These are phyloP conservation scores for Cardinalis cardinalis DNA, from an alignment of 2,113 vertebrate species.

Conservation along the genomic window DNA sequence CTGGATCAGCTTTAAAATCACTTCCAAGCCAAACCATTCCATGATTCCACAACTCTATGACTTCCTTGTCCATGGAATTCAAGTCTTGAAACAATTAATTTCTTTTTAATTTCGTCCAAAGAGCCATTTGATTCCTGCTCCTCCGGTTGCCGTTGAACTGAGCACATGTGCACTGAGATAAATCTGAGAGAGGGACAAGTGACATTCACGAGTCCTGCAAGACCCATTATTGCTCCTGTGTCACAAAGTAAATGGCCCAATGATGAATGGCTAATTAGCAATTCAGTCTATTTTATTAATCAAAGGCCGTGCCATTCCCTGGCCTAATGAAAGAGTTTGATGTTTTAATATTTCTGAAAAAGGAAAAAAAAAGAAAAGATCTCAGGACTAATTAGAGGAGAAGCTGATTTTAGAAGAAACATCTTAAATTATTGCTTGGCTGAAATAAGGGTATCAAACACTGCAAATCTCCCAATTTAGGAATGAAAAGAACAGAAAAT, in stretches of 20 bases:
- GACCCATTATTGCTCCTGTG: neutral
- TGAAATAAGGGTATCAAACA: neutral
- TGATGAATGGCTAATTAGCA: neutral
- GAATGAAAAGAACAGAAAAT: neutral
- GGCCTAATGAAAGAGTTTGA: neutral
- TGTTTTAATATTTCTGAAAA: neutral
- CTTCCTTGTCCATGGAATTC: accelerated
- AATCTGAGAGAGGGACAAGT: neutral
- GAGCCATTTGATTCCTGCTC: accelerated
- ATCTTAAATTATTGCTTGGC: neutral
- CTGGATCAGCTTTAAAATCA: accelerated
- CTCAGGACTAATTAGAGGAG: neutral
- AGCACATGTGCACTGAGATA: accelerated
- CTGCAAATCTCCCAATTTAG: neutral
- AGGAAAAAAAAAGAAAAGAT: neutral
- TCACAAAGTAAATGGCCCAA: neutral
- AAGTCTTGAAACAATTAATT: neutral
- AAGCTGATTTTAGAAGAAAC: neutral
- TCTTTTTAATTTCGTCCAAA: neutral
- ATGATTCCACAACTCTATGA: accelerated
- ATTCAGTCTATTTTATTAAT: neutral
- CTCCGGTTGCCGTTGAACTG: accelerated
- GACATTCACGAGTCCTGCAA: neutral
- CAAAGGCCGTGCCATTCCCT: neutral
- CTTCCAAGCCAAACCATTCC: neutral